A percentile compares a stretch with the other conserved stretches of the same genome.
Conservation (phyloP, 2,888 invertebrate genomes). For the Phyto melanocephala region DNA sequence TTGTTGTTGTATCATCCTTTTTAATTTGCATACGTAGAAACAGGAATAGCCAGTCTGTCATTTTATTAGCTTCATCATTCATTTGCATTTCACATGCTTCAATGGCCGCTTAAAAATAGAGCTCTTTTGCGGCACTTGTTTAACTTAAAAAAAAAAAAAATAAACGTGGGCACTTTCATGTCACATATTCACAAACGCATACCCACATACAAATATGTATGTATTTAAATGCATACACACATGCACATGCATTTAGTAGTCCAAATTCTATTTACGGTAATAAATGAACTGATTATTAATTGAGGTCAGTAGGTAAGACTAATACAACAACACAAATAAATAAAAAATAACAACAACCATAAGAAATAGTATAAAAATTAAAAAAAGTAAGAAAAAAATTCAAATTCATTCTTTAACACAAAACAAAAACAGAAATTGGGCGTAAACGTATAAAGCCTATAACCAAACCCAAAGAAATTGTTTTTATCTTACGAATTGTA, state of each 20-base stretch:
- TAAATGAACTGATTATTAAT: constrained; percentile 42
- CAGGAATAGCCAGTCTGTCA: constrained; percentile 58
- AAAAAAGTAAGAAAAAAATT: constrained; percentile 13
- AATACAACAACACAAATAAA: not conserved
- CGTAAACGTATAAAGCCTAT: constrained; percentile 43
- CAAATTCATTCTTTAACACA: constrained; percentile 40
- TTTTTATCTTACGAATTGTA: not conserved
- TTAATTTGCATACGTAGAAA: constrained; percentile 46
- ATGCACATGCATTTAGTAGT: not conserved
- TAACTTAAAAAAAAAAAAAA: no score
- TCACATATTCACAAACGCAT: not conserved
- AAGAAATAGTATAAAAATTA: not conserved
- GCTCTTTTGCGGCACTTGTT: constrained; percentile 8
- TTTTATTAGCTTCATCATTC: not conserved
- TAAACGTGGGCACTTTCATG: constrained; percentile 43
- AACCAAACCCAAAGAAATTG: not conserved
- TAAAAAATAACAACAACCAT: constrained; percentile 5
- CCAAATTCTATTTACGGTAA: constrained; percentile 23
- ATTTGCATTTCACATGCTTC: not conserved
- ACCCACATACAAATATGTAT: not conserved
- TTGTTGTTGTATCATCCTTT: constrained; percentile 6
- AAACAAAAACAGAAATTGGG: constrained; percentile 54
- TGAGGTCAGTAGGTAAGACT: constrained; percentile 61
- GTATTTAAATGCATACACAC: not conserved
- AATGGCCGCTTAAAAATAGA: constrained; percentile 37